Evolutionary conservation across 2,888 invertebrate genomes (phyloP), one percentile per base, ranked within the genome.

Genomic region (Mimachlamys varia): DNA sequence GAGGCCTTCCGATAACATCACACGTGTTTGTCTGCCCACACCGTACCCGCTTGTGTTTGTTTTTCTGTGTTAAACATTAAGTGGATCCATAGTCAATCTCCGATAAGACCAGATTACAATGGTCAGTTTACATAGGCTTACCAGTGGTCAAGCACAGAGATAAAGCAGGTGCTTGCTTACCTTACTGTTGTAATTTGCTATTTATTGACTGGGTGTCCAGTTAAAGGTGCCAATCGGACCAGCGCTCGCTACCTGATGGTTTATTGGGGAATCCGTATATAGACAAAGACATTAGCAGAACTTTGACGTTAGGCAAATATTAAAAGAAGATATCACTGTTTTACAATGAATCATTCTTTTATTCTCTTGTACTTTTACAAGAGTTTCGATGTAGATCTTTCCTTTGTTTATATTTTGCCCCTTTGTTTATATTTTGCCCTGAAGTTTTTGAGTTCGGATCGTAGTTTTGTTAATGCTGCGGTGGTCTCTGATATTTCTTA

Each of bases 11-110:
- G 76, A 76, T 76, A 76, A 10, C 0, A 76, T 76, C 76, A 33
- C 76, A 10, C 12, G 76, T 76, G 33, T 76, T 76, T 76, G 76
- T 76, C 27, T 33, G 33, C 27, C 76, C 27, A 76, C 76, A 76
- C 76, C 76, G 13, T 27, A 33, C 33, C 76, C 33, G 76, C 13
- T 27, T 33, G 10, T 76, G 76, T 76, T 76, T 76, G 33, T 76
- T 76, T 76, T 76, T 76, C 76, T 76, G 33, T 33, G 27, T 76
- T 76, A 76, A 76, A 76, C 27, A 76, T 27, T 76, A 76, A 76
- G 76, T 76, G 76, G 76, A 13, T 19, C 76, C 76, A 76, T 15
- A 76, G 0, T 33, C 76, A 76, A 76, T 76, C 76, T 33, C 76
- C 33, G 76, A 76, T 33, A 76, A 76, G 76, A 76, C 27, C 33